Evolutionary conservation across 2,113 vertebrate genomes (phyloP).

Genomic region (Gnathonemus longibarbis): DNA sequence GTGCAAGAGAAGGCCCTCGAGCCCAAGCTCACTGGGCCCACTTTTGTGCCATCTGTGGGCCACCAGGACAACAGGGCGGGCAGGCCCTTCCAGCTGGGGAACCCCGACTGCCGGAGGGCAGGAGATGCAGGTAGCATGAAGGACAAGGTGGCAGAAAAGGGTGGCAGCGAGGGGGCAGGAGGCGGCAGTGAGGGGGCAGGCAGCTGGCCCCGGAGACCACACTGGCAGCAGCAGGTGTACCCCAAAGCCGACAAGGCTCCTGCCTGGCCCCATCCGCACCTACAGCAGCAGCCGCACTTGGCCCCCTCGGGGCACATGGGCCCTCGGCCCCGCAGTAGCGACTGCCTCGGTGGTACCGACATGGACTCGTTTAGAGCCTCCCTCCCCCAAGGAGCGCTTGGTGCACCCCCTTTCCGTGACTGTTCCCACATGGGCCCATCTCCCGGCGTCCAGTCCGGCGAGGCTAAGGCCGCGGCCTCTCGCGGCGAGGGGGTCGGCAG

Average conservation of each 20-base stretch:
- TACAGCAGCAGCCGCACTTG: conserved; percentile 29
- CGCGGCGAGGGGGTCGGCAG: conserved; percentile 29
- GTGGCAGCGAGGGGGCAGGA: conserved; percentile 39
- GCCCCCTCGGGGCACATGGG: conserved; percentile 57
- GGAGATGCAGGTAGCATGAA: conserved; percentile 64
- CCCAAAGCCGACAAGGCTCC: conserved; percentile 70
- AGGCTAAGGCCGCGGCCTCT: conserved; percentile 24
- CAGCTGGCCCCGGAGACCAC: conserved; percentile 43
- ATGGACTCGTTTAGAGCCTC: conserved; percentile 68
- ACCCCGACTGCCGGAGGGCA: conserved; percentile 67
- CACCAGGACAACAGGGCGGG: conserved; percentile 73
- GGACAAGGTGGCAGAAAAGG: conserved; percentile 69
- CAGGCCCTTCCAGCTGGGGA: conserved; percentile 73
- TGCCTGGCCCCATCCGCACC: conserved; percentile 48
- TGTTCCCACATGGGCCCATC: conserved; percentile 71
- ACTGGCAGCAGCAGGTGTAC: conserved; percentile 56
- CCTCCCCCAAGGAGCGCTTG: conserved; percentile 65
- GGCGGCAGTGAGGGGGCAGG: neutral
- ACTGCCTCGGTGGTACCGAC: conserved; percentile 70
- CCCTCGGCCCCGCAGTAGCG: conserved; percentile 70
- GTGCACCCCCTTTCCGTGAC: conserved; percentile 70
- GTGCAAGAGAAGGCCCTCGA: conserved; percentile 78
- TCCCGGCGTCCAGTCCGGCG: neutral
- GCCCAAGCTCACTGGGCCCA: conserved; percentile 77
- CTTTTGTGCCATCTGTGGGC: conserved; percentile 83